Conservation (phyloP, 2,797 vertebrate species). For the Thunnus albacares region DNA sequence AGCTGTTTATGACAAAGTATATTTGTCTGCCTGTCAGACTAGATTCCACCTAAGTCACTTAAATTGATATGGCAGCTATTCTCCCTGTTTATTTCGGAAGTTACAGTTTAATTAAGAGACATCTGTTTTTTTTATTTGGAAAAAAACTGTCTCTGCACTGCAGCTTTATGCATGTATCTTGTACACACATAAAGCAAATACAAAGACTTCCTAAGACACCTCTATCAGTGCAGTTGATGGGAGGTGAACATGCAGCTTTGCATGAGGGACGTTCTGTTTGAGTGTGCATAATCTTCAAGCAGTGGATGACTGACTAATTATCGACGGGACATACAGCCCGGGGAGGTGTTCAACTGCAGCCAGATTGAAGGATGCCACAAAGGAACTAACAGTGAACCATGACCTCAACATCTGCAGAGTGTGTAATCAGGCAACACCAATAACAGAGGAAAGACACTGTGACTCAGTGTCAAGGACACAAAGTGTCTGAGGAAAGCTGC, state of each 20-base stretch:
- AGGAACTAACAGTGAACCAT: conserved; percentile 34
- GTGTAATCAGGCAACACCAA: conserved; percentile 22
- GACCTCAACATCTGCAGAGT: conserved; percentile 12
- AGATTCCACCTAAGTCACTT: conserved; percentile 74
- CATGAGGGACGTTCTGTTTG: conserved; percentile 40
- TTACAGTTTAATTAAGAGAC: conserved; percentile 86
- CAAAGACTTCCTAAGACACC: not conserved
- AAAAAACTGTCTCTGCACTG: conserved; percentile 40
- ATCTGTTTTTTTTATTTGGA: conserved; percentile 83
- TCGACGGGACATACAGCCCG: conserved; percentile 20
- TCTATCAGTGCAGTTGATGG: not conserved
- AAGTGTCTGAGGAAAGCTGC: not conserved
- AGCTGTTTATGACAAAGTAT: conserved; percentile 85
- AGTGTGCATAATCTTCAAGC: conserved; percentile 28
- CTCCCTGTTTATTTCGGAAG: conserved; percentile 78
- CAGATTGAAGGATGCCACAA: conserved; percentile 18
- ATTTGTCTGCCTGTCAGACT: conserved; percentile 87
- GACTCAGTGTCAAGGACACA: conserved; percentile 16
- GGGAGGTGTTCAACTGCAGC: conserved; percentile 25
- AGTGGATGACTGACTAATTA: conserved; percentile 40
- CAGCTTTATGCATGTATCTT: conserved; percentile 5
- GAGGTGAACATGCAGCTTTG: conserved; percentile 26
- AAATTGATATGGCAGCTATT: conserved; percentile 73
- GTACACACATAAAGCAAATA: conserved; percentile 3
- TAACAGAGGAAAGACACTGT: conserved; percentile 10